Conservation (phyloP, 2,888 invertebrate species). For the Plebejus anna region DNA sequence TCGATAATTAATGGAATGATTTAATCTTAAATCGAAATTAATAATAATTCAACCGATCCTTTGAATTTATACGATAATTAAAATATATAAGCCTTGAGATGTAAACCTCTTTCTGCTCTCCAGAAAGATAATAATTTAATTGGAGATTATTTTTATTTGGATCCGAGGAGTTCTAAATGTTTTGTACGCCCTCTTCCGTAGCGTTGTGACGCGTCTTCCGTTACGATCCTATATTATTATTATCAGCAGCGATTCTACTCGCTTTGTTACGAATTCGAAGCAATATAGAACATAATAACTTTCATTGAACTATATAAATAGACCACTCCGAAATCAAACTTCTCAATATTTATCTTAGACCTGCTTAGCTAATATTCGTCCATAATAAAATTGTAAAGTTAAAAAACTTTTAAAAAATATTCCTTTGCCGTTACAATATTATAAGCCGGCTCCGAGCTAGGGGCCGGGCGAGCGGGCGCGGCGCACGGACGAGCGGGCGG, state of each 20-base stretch:
- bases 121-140: slow-evolving; percentile 27
- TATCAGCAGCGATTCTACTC: slow-evolving; percentile 47
- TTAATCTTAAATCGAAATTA: slow-evolving; percentile 49
- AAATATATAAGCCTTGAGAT: slow-evolving; percentile 10
- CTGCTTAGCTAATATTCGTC: slow-evolving; percentile 59
- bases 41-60: slow-evolving; percentile 18
- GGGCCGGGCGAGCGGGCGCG: slow-evolving; percentile 44
- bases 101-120: neutral
- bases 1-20: slow-evolving; percentile 69
- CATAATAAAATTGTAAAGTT: slow-evolving; percentile 65
- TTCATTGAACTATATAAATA: slow-evolving; percentile 63
- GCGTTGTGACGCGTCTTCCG: slow-evolving; percentile 43
- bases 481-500: slow-evolving; percentile 51
- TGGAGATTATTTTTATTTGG: slow-evolving; percentile 23
- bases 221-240: slow-evolving; percentile 41
- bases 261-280: slow-evolving; percentile 40
- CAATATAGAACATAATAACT: slow-evolving; percentile 63
- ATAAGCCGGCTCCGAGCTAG: slow-evolving; percentile 57
- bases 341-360: slow-evolving; percentile 67
- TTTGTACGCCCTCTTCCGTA: neutral
- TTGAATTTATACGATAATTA: slow-evolving; percentile 54
- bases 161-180: neutral
- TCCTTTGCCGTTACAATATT: slow-evolving; percentile 68
- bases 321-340: slow-evolving; percentile 68
- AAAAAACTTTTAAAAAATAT: slow-evolving; percentile 77